Base-by-base conservation (phyloP, 1,140 invertebrate species). In the Cydia pomonella region DNA sequence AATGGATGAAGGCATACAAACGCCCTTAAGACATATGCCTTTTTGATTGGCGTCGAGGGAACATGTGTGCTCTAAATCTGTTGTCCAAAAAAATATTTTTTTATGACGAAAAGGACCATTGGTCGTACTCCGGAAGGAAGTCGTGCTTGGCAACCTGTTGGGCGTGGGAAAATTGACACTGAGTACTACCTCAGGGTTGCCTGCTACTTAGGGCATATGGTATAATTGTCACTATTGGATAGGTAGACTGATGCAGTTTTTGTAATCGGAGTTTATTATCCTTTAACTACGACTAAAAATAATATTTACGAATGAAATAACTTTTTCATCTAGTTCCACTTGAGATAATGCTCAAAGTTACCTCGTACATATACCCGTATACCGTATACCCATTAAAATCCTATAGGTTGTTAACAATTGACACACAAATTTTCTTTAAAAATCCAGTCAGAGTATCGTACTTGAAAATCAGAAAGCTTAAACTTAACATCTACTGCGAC, bases 71-170 rank as follows among this genome's bases (percentile, higher is more conserved):
- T 82, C 77, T 73, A 79, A 79, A 84, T 85, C 83, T 83, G 87
- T 89, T 89, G 82, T 86, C 73, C 74, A 72, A 47, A 72, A 59
- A 76, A 64, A 74, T 69, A 81, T 87, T 86, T 89, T 89, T 88
- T 89, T 86, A 76, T 78, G n/a, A 71, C 74, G 21, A 77, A 82
- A 90, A 86, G 85, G 88, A 88, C 87, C 86, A 89, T 87, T 85
- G 83, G 86, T 90, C 80, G 81, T 84, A 91, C 90, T 93, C 92
- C 90, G 90, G 88, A 87, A 87, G 88, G 89, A 91, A 92, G 85
- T 78, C 87, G 79, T 83, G 76, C 85, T 87, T 84, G 87, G 84
- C 83, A 91, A 93, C 91, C 90, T 93, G 91, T 90, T 86, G 73
- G 72, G 81, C 88, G 87, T 90, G 89, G 84, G 89, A 93, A 91